Evolutionary conservation across 2,888 invertebrate genomes (phyloP), one percentile per base, ranked within the genome.

Genomic region (Morpho achilles): DNA sequence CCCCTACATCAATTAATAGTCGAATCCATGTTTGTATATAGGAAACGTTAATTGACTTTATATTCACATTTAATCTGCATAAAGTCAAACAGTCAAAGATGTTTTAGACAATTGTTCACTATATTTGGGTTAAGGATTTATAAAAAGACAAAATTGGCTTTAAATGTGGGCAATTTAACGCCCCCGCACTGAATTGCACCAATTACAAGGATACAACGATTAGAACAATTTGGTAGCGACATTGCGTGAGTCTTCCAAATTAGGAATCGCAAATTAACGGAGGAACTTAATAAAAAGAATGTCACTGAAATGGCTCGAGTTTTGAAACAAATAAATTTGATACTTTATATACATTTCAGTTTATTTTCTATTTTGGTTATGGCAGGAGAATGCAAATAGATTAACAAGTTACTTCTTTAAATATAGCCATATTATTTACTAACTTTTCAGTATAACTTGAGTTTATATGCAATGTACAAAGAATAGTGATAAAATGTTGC

Each of bases 201-300:
- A 73, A 79, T 81, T 82, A 74, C 73, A 74, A 75, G 75, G 78
- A 78, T 75, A 72, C 71, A 73, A 66, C 77, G 75, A 82, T 86
- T 83, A 80, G 75, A 68, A 79, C 78, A 80, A 79, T 82, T 81
- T 76, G 74, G 78, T 76, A 72, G 80, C 76, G 77, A 80, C 77
- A 70, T 86, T 69, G 82, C 88, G 83, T 87, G 87, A 66, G 66
- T 63, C 61, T 69, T 70, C 56, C 63, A 83, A 82, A 81, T 63
- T 59, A 58, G 44, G 43, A 59, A 52, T 57, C 46, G 46, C 42
- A 39, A 54, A 60, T 57, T 56, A 55, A 59, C 51, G 16, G 23
- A 57, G 49, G 10, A 55, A 44, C 22, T 57, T 50, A 51, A 61
- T 50, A 46, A 50, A 53, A 62, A 62, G 51, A 47, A 48, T 57